Evolutionary conservation across 2,113 vertebrate species (phyloP).

Genomic region (Microcebus lehilahytsara): DNA sequence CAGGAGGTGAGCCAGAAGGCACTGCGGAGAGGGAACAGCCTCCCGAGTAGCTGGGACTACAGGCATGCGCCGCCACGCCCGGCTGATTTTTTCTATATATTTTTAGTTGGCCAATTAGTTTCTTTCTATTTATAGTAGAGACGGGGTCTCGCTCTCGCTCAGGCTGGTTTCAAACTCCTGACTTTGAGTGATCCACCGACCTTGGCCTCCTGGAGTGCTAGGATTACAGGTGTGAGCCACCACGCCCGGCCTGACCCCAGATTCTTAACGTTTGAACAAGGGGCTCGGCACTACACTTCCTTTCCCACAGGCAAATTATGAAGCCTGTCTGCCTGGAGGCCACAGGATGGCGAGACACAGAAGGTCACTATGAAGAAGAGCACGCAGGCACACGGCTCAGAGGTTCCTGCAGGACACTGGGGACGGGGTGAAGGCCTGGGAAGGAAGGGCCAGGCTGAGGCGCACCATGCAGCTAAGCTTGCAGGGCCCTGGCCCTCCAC

Average conservation of each 20-base stretch:
- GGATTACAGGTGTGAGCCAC: no score
- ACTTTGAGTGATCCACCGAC: rapidly evolving
- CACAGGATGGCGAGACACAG: neutral
- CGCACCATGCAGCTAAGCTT: neutral
- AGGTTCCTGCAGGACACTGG: neutral
- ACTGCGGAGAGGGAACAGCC: rapidly evolving
- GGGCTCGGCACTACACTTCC: neutral
- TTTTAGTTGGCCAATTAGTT: no score
- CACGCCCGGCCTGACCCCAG: no score
- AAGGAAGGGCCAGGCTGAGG: neutral
- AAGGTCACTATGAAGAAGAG: neutral
- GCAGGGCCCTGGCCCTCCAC: neutral
- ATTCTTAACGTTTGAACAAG: neutral
- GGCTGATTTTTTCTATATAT: no score
- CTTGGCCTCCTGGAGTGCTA: no score
- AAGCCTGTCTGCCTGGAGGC: neutral
- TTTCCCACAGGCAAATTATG: neutral
- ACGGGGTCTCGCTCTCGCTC: no score
- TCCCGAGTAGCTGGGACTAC: no score
- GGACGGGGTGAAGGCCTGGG: neutral
- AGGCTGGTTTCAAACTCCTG: no score
- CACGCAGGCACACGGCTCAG: neutral
- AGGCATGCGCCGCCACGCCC: no score
- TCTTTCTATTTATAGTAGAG: no score
- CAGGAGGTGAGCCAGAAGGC: neutral